A percentile compares a stretch with the other conserved stretches of the same genome.
phyloP scores from a whole-genome alignment of 2,888 invertebrate genomes.

The Xestia xanthographa region DNA sequence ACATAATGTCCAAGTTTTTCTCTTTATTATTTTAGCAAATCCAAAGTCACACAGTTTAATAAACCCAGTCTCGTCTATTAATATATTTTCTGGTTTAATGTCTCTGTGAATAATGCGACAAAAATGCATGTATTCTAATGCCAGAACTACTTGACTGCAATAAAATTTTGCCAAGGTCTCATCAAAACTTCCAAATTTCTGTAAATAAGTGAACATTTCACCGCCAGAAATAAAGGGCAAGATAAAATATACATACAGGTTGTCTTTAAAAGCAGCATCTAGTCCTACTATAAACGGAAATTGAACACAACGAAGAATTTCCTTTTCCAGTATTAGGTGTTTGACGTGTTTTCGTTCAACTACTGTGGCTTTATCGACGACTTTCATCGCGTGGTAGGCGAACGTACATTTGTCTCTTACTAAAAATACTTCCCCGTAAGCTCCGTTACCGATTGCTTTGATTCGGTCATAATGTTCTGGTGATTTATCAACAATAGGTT shows the following conservation, averaged over 20 bases:
- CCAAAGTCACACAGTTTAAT: slow-evolving; percentile 97
- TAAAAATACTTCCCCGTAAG: slow-evolving; percentile 96
- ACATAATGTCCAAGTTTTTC: slow-evolving; percentile 97
- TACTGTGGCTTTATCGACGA: slow-evolving; percentile 95
- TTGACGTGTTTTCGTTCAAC: slow-evolving; percentile 97
- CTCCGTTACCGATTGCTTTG: slow-evolving; percentile 96
- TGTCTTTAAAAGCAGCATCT: slow-evolving; percentile 96
- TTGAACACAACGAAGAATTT: slow-evolving; percentile 94
- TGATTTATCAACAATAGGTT: slow-evolving; percentile 64
- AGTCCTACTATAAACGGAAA: slow-evolving; percentile 96
- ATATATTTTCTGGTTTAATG: slow-evolving; percentile 97
- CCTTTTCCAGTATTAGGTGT: slow-evolving; percentile 97
- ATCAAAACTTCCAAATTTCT: slow-evolving; percentile 91
- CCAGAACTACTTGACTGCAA: slow-evolving; percentile 96
- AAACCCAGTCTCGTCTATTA: slow-evolving; percentile 94
- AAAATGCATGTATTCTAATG: slow-evolving; percentile 97
- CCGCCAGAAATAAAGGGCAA: slow-evolving; percentile 96
- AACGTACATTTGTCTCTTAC: slow-evolving; percentile 92
- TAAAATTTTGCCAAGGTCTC: slow-evolving; percentile 96
- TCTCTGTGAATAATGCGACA: slow-evolving; percentile 96
- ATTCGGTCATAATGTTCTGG: slow-evolving; percentile 93
- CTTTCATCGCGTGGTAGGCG: slow-evolving; percentile 96
- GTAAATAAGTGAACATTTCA: slow-evolving; percentile 95
- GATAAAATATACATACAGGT: slow-evolving; percentile 95
- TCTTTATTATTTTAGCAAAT: slow-evolving; percentile 95